phyloP scores from a whole-genome alignment of 37 sponge, comb jelly and placozoan species.

The Tethya wilhelma region DNA sequence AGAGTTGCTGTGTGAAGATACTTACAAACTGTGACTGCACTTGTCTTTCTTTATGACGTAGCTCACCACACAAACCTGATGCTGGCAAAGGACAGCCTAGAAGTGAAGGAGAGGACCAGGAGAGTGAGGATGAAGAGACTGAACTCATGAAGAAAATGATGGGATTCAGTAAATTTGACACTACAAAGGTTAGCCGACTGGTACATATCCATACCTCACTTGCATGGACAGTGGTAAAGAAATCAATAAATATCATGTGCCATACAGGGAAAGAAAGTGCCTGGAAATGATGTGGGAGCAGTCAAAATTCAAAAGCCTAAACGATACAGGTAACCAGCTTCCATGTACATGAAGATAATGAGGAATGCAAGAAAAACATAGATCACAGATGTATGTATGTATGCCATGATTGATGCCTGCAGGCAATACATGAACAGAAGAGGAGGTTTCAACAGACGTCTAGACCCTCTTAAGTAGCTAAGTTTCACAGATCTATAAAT shows the following conservation, averaged over 20 bases:
- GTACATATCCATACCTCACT: neutral
- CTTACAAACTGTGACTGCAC: neutral
- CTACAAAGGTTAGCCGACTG: slow-evolving; percentile 74
- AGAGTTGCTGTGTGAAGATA: neutral
- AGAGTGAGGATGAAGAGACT: slow-evolving; percentile 69
- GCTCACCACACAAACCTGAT: neutral
- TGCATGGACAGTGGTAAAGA: neutral
- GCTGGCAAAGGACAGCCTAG: neutral
- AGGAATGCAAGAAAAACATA: neutral
- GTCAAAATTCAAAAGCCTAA: slow-evolving; percentile 56
- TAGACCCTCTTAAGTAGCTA: slow-evolving; percentile 82
- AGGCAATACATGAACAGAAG: slow-evolving; percentile 98
- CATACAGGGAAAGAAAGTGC: slow-evolving; percentile 74
- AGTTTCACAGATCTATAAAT: neutral
- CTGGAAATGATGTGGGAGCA: slow-evolving; percentile 67
- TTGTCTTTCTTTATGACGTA: neutral
- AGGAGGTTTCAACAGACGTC: slow-evolving; percentile 95
- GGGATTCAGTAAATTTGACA: slow-evolving; percentile 85
- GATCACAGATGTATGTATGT: neutral
- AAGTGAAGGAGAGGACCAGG: slow-evolving; percentile 6
- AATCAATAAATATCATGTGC: neutral
- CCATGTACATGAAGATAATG: slow-evolving; percentile 5
- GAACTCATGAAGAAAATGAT: slow-evolving; percentile 79
- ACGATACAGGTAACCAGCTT: slow-evolving; percentile 73
- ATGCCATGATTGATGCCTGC: slow-evolving; percentile 1